Evolutionary conservation across 2,113 vertebrate species (phyloP), one percentile per base, ranked within the genome.

Genomic region (Anthoscopus minutus): DNA sequence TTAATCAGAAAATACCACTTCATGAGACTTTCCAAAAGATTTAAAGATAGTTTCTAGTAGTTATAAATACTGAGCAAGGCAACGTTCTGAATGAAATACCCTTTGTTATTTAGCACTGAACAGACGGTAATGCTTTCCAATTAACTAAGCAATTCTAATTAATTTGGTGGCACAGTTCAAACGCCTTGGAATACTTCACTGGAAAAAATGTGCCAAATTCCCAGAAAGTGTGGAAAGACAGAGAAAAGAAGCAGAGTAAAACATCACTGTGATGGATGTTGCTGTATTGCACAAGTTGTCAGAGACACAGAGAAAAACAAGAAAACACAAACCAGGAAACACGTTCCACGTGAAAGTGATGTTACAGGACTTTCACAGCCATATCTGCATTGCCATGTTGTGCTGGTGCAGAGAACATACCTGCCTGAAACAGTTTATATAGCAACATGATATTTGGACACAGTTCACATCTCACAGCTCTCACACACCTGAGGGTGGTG

Each of bases 271-370:
- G 47, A 38, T 23, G n/a, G 44, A 45, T 3, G 8, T 4, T n/a
- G 24, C 30, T 47, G 30, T 20, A 47, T 9, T 53, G 53, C 7
- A 27, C 18, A 47, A 66, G 23, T 14, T 3, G 3, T n/a, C 54
- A 77, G 53, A 62, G 5, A 82, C 12, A 42, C 4, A 51, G 61
- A 51, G 33, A 51, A 53, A 86, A 76, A 7, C 4, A 38, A 47
- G 35, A n/a, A 50, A 65, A 40, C 7, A 40, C 27, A 66, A 80
- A 54, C 5, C 23, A 70, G 45, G 47, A 54, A 81, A 84, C 21
- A 58, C 3, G 5, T 53, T 50, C 42, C 23, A 15, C 0, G 3
- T n/a, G 40, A 40, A 56, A n/a, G 11, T 9, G 22, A 51, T 12
- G 12, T 6, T 25, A 30, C 9, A 50, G 23, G 38, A 31, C 45